phyloP scores from a whole-genome alignment of 2,797 vertebrate species.

The Aeoliscus strigatus region DNA sequence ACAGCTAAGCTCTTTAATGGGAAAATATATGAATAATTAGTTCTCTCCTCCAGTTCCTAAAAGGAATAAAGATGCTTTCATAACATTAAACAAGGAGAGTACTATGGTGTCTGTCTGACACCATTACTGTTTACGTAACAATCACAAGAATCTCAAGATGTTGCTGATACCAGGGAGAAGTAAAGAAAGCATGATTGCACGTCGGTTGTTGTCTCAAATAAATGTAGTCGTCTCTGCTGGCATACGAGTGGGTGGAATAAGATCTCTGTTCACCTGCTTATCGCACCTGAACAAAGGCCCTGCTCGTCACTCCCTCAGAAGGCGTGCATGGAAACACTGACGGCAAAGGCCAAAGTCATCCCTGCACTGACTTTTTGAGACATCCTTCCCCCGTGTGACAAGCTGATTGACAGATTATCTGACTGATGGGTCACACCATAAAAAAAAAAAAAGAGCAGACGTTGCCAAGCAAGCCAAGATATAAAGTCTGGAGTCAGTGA shows the following conservation, averaged over 20 bases:
- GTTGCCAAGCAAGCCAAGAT: constrained; percentile 14
- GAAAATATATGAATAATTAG: no score
- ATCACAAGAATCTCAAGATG: no score
- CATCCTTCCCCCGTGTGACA: constrained; percentile 16
- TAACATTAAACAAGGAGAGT: no score
- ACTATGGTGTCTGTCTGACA: no score
- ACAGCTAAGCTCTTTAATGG: no score
- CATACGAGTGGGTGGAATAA: constrained; percentile 48
- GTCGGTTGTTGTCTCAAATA: constrained; percentile 48
- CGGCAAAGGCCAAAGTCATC: constrained; percentile 23
- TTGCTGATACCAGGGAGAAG: constrained; percentile 12
- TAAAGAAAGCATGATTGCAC: constrained; percentile 13
- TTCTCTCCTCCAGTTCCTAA: no score
- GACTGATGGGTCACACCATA: constrained; percentile 27
- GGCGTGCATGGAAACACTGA: constrained; percentile 15
- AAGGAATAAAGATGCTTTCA: no score
- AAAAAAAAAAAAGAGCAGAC: constrained; percentile 20
- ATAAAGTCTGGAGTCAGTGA: constrained; percentile 17
- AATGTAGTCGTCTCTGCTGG: constrained; percentile 53
- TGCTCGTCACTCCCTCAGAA: constrained; percentile 16
- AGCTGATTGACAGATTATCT: constrained; percentile 28
- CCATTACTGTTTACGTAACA: no score
- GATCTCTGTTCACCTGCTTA: constrained; percentile 55
- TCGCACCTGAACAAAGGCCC: constrained; percentile 34
- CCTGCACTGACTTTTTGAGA: constrained; percentile 27